phyloP scores from a whole-genome alignment of 1,140 invertebrate species.

The Halotydeus destructor region DNA sequence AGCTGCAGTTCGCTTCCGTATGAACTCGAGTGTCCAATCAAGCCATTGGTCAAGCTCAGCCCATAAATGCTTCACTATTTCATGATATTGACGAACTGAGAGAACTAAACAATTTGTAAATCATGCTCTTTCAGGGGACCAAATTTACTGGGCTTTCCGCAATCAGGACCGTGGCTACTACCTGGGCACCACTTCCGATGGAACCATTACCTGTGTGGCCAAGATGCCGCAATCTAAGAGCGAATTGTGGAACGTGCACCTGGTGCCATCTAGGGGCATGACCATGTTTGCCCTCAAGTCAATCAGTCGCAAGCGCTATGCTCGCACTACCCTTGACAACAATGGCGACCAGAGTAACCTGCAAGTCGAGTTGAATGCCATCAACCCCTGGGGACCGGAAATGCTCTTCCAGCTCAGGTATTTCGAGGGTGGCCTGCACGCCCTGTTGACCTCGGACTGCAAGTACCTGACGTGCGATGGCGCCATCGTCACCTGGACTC shows the following conservation, averaged over 20 bases:
- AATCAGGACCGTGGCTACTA: slow-evolving; percentile 76
- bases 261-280: slow-evolving; percentile 68
- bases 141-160: slow-evolving; percentile 59
- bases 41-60: background rate
- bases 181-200: slow-evolving; percentile 69
- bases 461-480: slow-evolving; percentile 64
- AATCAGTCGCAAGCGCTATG: slow-evolving; percentile 79
- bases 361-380: slow-evolving; percentile 73
- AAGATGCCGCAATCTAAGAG: slow-evolving; percentile 53
- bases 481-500: too few relatives aligned
- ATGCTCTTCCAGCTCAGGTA: slow-evolving; percentile 80
- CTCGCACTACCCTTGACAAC: slow-evolving; percentile 32
- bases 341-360: background rate
- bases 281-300: slow-evolving; percentile 67
- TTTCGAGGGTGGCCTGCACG: slow-evolving; percentile 76
- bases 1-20: too few relatives aligned
- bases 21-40: too few relatives aligned
- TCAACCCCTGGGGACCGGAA: slow-evolving; percentile 92
- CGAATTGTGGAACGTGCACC: slow-evolving; percentile 79
- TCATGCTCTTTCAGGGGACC: slow-evolving; percentile 18
- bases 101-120: too few relatives aligned
- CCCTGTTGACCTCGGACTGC: slow-evolving; percentile 90
- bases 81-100: too few relatives aligned
- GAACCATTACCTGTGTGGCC: slow-evolving; percentile 61
- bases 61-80: background rate